These are phyloP conservation scores for Lates calcarifer DNA, from an alignment of 2,113 vertebrate genomes.

Conservation along the genomic window DNA sequence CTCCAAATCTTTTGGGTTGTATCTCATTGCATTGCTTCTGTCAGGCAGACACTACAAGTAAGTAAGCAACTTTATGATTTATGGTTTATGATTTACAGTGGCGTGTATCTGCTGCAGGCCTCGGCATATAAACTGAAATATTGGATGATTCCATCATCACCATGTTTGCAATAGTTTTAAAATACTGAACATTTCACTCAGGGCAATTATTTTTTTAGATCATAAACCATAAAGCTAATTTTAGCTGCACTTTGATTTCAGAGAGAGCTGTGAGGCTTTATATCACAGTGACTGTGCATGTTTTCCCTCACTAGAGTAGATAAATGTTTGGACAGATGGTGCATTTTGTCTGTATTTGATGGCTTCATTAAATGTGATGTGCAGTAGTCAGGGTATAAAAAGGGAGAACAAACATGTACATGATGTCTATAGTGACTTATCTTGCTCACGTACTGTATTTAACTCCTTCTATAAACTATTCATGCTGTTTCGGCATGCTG, in stretches of 20 bases:
- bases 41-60: conserved; percentile 20
- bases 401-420: background rate
- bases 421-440: background rate
- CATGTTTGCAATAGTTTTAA: conserved; percentile 8
- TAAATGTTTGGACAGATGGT: conserved; percentile 17
- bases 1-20: background rate
- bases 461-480: background rate
- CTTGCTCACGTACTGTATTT: background rate
- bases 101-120: conserved; percentile 10
- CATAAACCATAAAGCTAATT: conserved; percentile 32
- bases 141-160: background rate
- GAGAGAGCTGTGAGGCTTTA: conserved; percentile 6
- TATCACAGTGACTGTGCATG: conserved; percentile 14
- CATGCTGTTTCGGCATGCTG: background rate
- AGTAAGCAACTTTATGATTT: too few species aligned
- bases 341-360: conserved; percentile 22
- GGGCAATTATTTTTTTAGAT: conserved; percentile 17
- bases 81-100: conserved; percentile 34
- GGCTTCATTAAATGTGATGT: conserved; percentile 32
- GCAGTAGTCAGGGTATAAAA: background rate
- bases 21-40: conserved; percentile 22
- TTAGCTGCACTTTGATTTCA: conserved; percentile 24
- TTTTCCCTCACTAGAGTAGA: conserved; percentile 4
- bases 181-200: background rate
- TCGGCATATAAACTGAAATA: conserved; percentile 11